Conservation (phyloP, 64 coral and sea anemone species). For the Stichodactyla helianthus region DNA sequence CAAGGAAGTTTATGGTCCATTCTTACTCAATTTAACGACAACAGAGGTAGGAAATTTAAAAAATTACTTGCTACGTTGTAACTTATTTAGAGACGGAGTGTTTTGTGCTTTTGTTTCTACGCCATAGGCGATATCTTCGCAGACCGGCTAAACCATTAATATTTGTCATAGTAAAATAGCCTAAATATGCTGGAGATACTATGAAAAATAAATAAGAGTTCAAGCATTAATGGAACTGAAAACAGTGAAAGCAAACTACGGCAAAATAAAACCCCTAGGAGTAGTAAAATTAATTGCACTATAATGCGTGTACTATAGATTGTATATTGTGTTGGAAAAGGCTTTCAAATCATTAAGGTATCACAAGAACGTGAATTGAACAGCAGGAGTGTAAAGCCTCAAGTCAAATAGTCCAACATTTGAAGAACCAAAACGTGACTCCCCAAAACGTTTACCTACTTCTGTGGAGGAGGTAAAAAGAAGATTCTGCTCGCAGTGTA, state of each 20-base stretch:
- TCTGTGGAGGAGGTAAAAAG: too few species aligned
- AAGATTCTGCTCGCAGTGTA: too few species aligned
- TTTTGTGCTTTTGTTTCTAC: neutral
- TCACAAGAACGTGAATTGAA: neutral
- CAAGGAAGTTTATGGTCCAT: slow-evolving; percentile 27
- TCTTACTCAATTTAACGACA: neutral
- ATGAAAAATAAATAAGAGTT: neutral
- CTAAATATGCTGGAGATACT: neutral
- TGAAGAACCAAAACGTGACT: too few species aligned
- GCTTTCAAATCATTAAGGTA: neutral
- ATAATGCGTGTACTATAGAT: neutral
- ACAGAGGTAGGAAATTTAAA: neutral
- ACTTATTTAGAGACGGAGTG: too few species aligned
- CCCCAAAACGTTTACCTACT: too few species aligned
- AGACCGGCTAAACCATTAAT: neutral
- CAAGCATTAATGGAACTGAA: neutral
- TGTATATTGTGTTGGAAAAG: neutral
- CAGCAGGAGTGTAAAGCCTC: too few species aligned
- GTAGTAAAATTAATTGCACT: neutral
- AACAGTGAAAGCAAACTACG: neutral
- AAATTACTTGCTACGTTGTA: too few species aligned
- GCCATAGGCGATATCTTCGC: neutral
- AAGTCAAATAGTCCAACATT: too few species aligned
- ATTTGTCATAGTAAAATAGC: neutral
- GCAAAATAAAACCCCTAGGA: neutral